Evolutionary conservation across 2,113 vertebrate species (phyloP).

Genomic region (Cynopterus brachyotis): DNA sequence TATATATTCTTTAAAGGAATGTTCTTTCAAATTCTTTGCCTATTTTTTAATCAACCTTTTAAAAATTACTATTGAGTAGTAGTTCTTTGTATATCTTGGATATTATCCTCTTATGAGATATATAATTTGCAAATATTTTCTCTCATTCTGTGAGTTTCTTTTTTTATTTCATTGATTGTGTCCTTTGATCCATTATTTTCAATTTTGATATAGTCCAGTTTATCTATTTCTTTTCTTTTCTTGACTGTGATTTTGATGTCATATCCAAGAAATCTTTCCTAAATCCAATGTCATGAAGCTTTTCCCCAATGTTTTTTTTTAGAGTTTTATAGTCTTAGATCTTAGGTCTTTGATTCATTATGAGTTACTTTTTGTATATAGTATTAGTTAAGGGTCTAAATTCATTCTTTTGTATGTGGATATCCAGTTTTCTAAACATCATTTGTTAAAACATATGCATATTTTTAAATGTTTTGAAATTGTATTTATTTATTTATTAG

Average conservation of each 20-base stretch:
- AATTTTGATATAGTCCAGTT: not conserved
- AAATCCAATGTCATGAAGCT: not conserved
- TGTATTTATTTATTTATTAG: not conserved
- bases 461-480: not conserved
- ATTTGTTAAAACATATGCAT: not conserved
- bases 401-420: not conserved
- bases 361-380: not conserved
- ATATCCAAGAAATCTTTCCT: not conserved
- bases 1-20: not conserved
- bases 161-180: not conserved
- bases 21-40: not conserved
- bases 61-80: not conserved
- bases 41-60: not conserved
- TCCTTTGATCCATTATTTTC: not conserved
- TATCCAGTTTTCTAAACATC: not conserved
- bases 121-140: not conserved
- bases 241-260: not conserved
- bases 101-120: not conserved
- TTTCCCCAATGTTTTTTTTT: not conserved
- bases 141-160: not conserved
- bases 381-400: not conserved
- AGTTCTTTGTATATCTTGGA: not conserved
- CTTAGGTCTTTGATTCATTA: not conserved
- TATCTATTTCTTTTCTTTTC: not conserved
- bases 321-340: not conserved